Percentiles rank a stretch among this genome's conserved stretches.
These are phyloP conservation scores for Micrasema minimum DNA, from an alignment of 1,140 invertebrate genomes.

Conservation along the genomic window DNA sequence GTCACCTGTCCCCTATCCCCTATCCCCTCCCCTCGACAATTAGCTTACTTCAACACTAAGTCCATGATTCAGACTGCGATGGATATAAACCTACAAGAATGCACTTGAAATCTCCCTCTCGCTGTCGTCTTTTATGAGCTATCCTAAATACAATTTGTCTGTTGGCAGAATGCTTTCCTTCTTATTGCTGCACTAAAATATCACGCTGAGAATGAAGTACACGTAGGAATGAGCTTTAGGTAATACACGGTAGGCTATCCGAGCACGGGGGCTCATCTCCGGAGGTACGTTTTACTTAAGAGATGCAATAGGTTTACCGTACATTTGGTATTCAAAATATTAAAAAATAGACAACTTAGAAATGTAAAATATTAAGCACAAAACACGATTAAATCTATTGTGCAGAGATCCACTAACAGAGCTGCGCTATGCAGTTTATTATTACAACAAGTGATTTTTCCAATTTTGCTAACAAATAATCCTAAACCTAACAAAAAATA, in stretches of 20 bases:
- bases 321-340: slow-evolving; percentile 53
- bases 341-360: slow-evolving; percentile 53
- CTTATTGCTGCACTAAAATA: slow-evolving; percentile 69
- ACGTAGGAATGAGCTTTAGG: slow-evolving; percentile 26
- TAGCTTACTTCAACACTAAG: slow-evolving; percentile 50
- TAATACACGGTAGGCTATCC: background rate
- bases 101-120: slow-evolving; percentile 64
- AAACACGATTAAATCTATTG: slow-evolving; percentile 52
- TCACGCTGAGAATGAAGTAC: slow-evolving; percentile 56
- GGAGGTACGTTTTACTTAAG: slow-evolving; percentile 47
- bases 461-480: slow-evolving; percentile 38
- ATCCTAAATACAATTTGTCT: slow-evolving; percentile 60
- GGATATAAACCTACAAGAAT: slow-evolving; percentile 65
- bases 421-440: slow-evolving; percentile 50
- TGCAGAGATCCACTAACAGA: slow-evolving; percentile 54
- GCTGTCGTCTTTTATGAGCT: slow-evolving; percentile 50
- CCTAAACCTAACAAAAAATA: slow-evolving; percentile 53
- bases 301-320: slow-evolving; percentile 43
- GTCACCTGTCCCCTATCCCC: background rate
- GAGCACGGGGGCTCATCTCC: background rate
- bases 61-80: slow-evolving; percentile 62
- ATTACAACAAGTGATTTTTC: slow-evolving; percentile 34
- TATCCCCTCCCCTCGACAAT: background rate
- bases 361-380: slow-evolving; percentile 52
- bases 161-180: slow-evolving; percentile 65